phyloP scores from a whole-genome alignment of 2,113 vertebrate species.

The Heterochromis multidens region DNA sequence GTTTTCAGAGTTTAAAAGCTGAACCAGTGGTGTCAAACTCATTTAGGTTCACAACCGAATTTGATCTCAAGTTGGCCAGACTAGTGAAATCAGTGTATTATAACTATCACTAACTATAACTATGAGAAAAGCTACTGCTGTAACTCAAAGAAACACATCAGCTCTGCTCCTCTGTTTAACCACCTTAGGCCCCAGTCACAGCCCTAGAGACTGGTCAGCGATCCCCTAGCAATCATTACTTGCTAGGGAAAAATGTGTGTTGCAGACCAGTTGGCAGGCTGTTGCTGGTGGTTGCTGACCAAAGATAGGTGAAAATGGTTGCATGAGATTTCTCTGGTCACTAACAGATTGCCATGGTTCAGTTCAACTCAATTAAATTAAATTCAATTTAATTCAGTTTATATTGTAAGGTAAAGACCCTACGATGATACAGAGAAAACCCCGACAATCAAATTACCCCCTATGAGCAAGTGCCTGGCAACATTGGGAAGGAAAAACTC shows the following conservation, averaged over 20 bases:
- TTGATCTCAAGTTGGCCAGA: background rate
- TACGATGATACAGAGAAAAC: background rate
- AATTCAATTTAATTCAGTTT: background rate
- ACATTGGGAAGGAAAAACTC: background rate
- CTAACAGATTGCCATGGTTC: background rate
- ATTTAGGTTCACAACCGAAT: background rate
- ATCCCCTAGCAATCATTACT: too few relatives aligned
- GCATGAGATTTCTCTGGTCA: too few relatives aligned
- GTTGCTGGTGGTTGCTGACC: too few relatives aligned
- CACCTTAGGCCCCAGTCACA: too few relatives aligned
- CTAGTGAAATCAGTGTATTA: background rate
- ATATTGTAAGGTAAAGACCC: background rate
- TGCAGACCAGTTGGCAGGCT: too few relatives aligned
- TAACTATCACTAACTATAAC: too few relatives aligned
- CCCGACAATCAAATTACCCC: background rate
- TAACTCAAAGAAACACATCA: too few relatives aligned
- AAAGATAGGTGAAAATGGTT: too few relatives aligned
- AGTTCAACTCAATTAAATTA: background rate
- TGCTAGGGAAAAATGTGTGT: too few relatives aligned
- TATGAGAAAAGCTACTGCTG: too few relatives aligned
- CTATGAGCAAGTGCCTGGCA: background rate
- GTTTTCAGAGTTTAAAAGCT: background rate
- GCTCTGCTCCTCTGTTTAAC: too few relatives aligned
- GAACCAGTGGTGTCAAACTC: background rate
- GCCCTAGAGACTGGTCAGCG: too few relatives aligned